Conservation (phyloP, 2,113 vertebrate genomes). For the Brachyistius frenatus region DNA sequence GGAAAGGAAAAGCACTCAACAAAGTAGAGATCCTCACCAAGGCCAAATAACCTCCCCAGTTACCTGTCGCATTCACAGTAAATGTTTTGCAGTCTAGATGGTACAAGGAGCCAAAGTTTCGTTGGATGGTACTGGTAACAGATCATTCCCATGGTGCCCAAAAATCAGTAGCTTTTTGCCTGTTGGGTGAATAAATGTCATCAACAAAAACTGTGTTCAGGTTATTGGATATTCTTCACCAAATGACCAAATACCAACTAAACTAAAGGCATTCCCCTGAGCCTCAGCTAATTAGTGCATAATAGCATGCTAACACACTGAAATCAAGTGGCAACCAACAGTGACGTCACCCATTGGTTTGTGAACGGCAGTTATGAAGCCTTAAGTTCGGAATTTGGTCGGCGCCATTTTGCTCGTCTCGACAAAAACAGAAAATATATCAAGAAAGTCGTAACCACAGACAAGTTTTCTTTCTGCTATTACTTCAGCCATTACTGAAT, state of each 20-base stretch:
- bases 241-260: no score
- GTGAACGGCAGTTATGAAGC: no score
- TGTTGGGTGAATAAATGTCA: background rate
- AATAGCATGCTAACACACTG: background rate
- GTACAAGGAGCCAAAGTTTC: background rate
- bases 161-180: background rate
- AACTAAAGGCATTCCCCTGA: no score
- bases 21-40: slow-evolving; percentile 23
- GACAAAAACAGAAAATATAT: no score
- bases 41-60: slow-evolving; percentile 9
- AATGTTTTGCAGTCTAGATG: slow-evolving; percentile 7
- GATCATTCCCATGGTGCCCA: background rate
- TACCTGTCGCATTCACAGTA: background rate
- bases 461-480: no score
- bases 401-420: no score
- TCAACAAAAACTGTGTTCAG: background rate
- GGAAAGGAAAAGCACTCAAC: slow-evolving; percentile 4
- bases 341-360: no score
- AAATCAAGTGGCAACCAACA: no score
- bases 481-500: no score
- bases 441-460: no score
- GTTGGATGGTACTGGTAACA: background rate
- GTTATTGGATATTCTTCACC: background rate
- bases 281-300: no score
- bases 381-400: no score